Evolutionary conservation across 2,888 invertebrate genomes (phyloP).

Genomic region (Vesta saturnalis): DNA sequence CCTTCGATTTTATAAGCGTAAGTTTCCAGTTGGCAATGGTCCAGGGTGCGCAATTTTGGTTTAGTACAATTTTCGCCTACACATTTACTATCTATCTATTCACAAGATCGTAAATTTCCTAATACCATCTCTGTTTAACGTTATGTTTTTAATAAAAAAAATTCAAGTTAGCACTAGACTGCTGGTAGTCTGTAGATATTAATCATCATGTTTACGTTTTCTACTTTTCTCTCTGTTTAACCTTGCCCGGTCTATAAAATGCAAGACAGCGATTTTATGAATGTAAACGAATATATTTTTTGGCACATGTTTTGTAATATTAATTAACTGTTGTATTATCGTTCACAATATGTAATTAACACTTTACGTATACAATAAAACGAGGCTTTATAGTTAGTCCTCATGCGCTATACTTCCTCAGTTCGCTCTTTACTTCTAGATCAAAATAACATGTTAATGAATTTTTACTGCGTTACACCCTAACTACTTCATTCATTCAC

Average conservation of each 20-base stretch:
- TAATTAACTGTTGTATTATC: background rate
- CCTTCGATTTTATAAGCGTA: constrained; percentile 43
- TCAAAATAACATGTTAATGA: too few species aligned
- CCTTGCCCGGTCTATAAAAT: background rate
- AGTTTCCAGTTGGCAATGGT: constrained; percentile 44
- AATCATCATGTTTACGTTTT: constrained; percentile 14
- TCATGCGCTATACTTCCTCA: too few species aligned
- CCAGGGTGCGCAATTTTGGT: constrained; percentile 41
- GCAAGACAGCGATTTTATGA: background rate
- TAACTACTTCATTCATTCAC: too few species aligned
- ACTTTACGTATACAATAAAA: too few species aligned
- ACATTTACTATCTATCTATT: constrained; percentile 31
- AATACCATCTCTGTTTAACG: constrained; percentile 24
- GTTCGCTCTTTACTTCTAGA: too few species aligned
- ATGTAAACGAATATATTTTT: background rate
- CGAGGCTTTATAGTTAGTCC: too few species aligned
- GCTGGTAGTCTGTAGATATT: constrained; percentile 39
- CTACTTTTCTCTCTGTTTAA: background rate
- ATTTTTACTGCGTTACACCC: too few species aligned
- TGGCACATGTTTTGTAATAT: background rate
- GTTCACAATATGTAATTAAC: too few species aligned
- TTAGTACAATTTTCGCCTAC: constrained; percentile 33
- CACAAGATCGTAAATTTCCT: constrained; percentile 27
- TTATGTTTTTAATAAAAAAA: constrained; percentile 10
- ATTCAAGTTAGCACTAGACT: constrained; percentile 36